These are phyloP conservation scores for Spicauda simplicius DNA, from an alignment of 2,888 invertebrate genomes.

Conservation along the genomic window DNA sequence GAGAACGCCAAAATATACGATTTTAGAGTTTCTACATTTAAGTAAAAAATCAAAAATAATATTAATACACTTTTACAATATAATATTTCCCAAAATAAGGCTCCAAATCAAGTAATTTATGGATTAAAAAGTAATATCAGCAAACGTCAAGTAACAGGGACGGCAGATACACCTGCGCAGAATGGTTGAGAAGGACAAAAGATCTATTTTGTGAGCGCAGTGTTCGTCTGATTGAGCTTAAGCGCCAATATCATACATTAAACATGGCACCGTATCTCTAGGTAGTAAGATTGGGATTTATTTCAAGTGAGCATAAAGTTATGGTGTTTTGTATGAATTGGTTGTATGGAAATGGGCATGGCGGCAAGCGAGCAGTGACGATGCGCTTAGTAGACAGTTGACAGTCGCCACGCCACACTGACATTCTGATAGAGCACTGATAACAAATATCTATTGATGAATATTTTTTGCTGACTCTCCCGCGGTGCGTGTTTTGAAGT, in stretches of 20 bases:
- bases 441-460: slow-evolving; percentile 77
- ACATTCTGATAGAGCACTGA: slow-evolving; percentile 82
- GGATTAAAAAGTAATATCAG: slow-evolving; percentile 39
- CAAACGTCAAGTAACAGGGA: slow-evolving; percentile 57
- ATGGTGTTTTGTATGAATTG: slow-evolving; percentile 44
- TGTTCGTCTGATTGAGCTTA: slow-evolving; percentile 45
- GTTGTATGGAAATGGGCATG: slow-evolving; percentile 77
- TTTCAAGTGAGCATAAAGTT: slow-evolving; percentile 44
- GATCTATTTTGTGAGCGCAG: slow-evolving; percentile 61
- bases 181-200: slow-evolving; percentile 51
- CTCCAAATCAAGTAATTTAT: slow-evolving; percentile 1
- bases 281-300: slow-evolving; percentile 43
- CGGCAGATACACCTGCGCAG: slow-evolving; percentile 48
- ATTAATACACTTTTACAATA: no score
- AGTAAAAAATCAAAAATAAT: slow-evolving; percentile 6
- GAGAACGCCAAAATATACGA: background rate
- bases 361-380: slow-evolving; percentile 80
- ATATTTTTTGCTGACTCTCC: slow-evolving; percentile 71
- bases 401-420: slow-evolving; percentile 84
- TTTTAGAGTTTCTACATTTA: background rate
- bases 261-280: slow-evolving; percentile 43
- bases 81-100: background rate
- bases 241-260: slow-evolving; percentile 38
- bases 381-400: slow-evolving; percentile 85
- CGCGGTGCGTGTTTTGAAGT: slow-evolving; percentile 54